Evolutionary conservation across 2,113 vertebrate genomes (phyloP).

Genomic region (Pterophyllum scalare): DNA sequence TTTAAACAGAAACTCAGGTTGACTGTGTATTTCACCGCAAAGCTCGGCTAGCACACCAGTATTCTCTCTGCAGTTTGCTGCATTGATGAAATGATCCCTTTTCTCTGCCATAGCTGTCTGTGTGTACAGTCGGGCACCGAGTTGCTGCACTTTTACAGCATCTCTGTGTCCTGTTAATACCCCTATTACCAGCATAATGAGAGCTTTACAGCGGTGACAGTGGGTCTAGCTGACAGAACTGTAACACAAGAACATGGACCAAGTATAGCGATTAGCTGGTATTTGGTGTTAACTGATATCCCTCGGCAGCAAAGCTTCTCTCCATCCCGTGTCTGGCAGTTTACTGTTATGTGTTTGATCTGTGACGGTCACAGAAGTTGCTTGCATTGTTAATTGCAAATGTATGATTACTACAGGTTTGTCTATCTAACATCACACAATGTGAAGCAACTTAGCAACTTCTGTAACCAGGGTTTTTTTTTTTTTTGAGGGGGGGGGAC

Average conservation of each 20-base stretch:
- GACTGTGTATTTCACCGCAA: not conserved
- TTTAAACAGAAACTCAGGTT: not conserved
- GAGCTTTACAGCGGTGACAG: not conserved
- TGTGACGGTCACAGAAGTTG: not conserved
- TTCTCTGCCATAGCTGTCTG: not conserved
- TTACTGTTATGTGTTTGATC: constrained; percentile 16
- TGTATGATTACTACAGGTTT: not conserved
- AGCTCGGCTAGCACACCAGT: not conserved
- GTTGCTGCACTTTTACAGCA: not conserved
- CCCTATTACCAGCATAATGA: constrained; percentile 8
- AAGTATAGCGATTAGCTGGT: not conserved
- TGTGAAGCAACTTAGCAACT: not conserved
- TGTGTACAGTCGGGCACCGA: not conserved
- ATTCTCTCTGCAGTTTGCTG: not conserved
- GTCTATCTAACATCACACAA: not conserved
- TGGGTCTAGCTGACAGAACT: not conserved
- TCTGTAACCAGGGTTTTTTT: not conserved
- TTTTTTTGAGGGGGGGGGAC: too few relatives aligned
- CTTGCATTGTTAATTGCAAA: not conserved
- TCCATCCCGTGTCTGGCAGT: not conserved
- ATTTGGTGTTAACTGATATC: not conserved
- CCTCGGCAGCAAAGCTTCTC: constrained; percentile 1
- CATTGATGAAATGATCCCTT: not conserved
- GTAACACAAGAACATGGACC: not conserved
- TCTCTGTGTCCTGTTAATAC: not conserved